These are phyloP conservation scores for Nannospalax galili DNA, from an alignment of 2,113 vertebrate species.

Conservation along the genomic window DNA sequence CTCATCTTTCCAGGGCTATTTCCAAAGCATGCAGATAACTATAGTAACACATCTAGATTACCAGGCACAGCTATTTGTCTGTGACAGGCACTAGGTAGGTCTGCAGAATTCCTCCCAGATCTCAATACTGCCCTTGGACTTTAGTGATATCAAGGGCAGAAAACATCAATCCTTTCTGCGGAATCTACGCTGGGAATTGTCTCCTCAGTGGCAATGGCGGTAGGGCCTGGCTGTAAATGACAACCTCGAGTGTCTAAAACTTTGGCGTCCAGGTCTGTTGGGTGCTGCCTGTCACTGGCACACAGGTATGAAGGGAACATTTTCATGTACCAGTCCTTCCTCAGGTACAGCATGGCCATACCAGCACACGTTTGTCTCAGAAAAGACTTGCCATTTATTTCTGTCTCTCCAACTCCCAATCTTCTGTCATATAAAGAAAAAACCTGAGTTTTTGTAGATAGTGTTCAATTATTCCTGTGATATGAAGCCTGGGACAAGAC, in stretches of 20 bases:
- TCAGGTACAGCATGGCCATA: no score
- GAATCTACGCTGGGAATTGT: background rate
- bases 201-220: background rate
- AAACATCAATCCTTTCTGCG: background rate
- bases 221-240: background rate
- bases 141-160: background rate
- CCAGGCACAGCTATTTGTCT: background rate
- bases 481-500: background rate
- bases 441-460: slow-evolving; percentile 21
- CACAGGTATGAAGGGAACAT: background rate
- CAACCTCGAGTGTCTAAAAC: background rate
- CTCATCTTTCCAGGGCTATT: background rate
- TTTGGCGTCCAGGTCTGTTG: background rate
- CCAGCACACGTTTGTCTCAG: background rate
- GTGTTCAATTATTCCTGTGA: background rate
- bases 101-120: background rate
- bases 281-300: background rate
- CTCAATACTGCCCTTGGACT: background rate
- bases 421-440: background rate
- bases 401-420: no score
- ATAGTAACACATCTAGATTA: background rate
- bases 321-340: background rate
- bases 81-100: fast-evolving
- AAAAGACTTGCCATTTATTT: background rate
- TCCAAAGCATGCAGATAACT: background rate